Percentiles rank a stretch among this genome's conserved stretches.
Conservation (phyloP, 2,797 vertebrate species). For the Cuniculus paca region DNA sequence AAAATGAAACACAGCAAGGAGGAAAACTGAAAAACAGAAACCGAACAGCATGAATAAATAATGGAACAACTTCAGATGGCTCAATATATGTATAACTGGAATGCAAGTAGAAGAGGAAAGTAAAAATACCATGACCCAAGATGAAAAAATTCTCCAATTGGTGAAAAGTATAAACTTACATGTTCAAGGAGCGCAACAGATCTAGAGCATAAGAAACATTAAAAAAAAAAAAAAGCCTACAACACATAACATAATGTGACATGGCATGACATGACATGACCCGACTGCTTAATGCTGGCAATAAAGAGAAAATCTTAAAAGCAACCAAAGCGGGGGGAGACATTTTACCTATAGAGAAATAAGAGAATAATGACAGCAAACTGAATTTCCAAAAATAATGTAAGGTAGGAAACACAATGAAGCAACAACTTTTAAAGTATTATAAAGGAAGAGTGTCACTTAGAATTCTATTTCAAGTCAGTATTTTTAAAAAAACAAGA, state of each 20-base stretch:
- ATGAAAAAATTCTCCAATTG: background rate
- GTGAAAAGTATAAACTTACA: background rate
- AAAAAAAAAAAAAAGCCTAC: background rate
- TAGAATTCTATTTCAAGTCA: background rate
- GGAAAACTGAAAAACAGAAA: background rate
- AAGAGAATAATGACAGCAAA: background rate
- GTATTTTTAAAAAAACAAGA: background rate
- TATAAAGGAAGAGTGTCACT: background rate
- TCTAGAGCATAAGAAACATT: background rate
- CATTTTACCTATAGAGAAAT: background rate
- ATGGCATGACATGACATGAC: background rate
- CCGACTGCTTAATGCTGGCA: background rate
- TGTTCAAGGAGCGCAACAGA: background rate
- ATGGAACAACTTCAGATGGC: background rate
- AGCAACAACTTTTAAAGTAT: background rate
- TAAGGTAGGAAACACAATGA: background rate
- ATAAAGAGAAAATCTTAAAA: slow-evolving; percentile 16
- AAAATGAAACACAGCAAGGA: background rate
- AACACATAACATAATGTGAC: background rate
- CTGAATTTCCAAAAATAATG: background rate
- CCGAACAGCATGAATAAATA: background rate
- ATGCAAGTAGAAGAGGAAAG: background rate
- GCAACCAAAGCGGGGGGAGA: background rate
- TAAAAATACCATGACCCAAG: background rate
- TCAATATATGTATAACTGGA: background rate